Evolutionary conservation across 2,113 vertebrate genomes (phyloP), one percentile per base, ranked within the genome.

Genomic region (Telmatochromis sp.): DNA sequence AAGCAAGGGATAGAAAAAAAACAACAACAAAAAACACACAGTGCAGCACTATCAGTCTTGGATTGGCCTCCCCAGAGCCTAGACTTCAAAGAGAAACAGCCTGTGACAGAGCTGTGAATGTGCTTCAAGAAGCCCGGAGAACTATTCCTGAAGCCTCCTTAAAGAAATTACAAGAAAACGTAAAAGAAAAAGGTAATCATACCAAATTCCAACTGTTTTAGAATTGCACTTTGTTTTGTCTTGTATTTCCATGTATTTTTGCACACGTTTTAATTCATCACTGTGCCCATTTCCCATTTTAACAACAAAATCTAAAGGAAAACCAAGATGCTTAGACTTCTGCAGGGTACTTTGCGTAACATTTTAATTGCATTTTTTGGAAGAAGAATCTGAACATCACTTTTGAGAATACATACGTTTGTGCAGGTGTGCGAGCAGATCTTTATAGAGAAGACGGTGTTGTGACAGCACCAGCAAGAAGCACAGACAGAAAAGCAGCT

Each of bases 401-500:
- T 47, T 17, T 14, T 10, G 79, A 40, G 28, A 15, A 7, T 82
- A 95, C 96, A 15, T 93, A 97, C 96, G 79, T 87, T 89, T 94
- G 21, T 89, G 93, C 26, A 97, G 94, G 17, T 81, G 89, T 31
- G 89, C 73, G n/a, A 96, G 86, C 21, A 97, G 87, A 26, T 63
- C 19, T 80, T 84, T 92, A 73, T 97, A 97, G 2, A 89, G 33
- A 6, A 23, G 45, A 4, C 94, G 91, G 28, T 96, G 91, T 5
- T 57, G 87, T 1, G 90, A 93, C 84, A 96, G 75, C 45, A 96
- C 93, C 5, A 86, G 81, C 26, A 91, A 21, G 80, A 97, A 96
- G n/a, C 94, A 93, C 17, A 96, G 86, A 86, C 95, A 96, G 92
- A 96, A 96, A 19, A 97, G 82, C 60, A 97, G 83, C 91, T 96